Percentiles rank a stretch among this genome's conserved stretches.
Evolutionary conservation across 2,797 vertebrate species (phyloP).

Genomic region (Darevskia nairensis): DNA sequence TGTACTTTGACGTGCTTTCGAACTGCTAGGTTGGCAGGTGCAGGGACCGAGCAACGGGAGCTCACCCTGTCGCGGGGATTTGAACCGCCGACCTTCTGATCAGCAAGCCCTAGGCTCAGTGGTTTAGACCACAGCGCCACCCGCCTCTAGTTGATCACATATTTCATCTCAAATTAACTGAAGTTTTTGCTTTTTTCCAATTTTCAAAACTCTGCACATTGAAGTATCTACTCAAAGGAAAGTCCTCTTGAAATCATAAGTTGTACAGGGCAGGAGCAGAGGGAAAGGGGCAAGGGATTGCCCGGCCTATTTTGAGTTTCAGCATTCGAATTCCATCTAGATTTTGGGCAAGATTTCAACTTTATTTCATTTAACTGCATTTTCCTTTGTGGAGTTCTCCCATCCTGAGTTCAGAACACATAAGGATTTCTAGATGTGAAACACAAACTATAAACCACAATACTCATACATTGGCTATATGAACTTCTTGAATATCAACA

Average conservation of each 20-base stretch:
- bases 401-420: neutral
- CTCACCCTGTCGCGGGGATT: rapidly evolving
- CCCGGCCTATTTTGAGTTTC: neutral
- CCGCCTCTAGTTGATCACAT: too few relatives aligned
- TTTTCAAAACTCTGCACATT: neutral
- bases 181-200: neutral
- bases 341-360: neutral
- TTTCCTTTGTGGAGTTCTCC: neutral
- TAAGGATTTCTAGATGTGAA: neutral
- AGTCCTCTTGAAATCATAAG: neutral
- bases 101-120: too few relatives aligned
- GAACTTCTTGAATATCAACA: neutral
- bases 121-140: too few relatives aligned
- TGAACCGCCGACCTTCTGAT: too few relatives aligned
- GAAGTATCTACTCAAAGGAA: too few relatives aligned
- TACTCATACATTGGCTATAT: neutral
- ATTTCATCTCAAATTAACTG: neutral
- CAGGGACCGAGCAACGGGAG: too few relatives aligned
- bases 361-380: neutral
- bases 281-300: neutral
- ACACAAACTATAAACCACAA: neutral
- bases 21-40: too few relatives aligned
- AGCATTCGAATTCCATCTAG: neutral
- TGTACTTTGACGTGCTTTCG: too few relatives aligned
- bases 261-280: neutral